Conservation (phyloP, 2,113 vertebrate genomes). For the Laterallus jamaicensis region DNA sequence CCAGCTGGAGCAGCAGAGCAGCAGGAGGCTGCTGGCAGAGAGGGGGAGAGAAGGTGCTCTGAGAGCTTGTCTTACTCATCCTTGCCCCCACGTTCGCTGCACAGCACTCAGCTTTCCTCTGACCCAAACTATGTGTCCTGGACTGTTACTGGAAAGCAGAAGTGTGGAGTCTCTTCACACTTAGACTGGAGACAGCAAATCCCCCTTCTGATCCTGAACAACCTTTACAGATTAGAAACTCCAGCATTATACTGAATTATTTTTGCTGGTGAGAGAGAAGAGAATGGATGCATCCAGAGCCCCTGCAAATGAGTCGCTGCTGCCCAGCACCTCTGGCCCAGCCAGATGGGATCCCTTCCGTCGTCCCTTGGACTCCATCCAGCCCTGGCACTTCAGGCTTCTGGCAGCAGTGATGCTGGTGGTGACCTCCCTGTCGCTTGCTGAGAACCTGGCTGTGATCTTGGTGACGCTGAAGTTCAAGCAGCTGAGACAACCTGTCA, state of each 20-base stretch:
- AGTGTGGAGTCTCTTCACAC: neutral
- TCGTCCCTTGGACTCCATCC: conserved; percentile 75
- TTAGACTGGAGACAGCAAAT: neutral
- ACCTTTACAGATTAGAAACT: neutral
- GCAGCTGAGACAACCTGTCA: conserved; percentile 86
- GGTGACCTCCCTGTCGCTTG: conserved; percentile 83
- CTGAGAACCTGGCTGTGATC: conserved; percentile 89
- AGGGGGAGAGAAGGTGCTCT: neutral
- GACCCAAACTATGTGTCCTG: neutral
- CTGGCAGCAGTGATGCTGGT: conserved; percentile 85
- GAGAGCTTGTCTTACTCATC: neutral
- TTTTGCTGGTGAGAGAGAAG: neutral
- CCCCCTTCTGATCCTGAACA: neutral
- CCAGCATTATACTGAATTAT: neutral
- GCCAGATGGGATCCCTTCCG: conserved; percentile 75
- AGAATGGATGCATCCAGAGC: conserved; percentile 72
- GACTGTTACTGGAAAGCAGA: neutral
- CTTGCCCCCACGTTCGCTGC: neutral
- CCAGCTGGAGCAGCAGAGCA: neutral
- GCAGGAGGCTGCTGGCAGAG: neutral
- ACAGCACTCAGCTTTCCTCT: neutral
- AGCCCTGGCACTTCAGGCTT: conserved; percentile 86
- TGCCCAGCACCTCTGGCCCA: neutral
- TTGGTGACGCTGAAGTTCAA: conserved; percentile 88
- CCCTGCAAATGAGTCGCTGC: conserved; percentile 72